Evolutionary conservation across 2,888 invertebrate species (phyloP), one percentile per base, ranked within the genome.

Genomic region (Zootermopsis nevadensis): DNA sequence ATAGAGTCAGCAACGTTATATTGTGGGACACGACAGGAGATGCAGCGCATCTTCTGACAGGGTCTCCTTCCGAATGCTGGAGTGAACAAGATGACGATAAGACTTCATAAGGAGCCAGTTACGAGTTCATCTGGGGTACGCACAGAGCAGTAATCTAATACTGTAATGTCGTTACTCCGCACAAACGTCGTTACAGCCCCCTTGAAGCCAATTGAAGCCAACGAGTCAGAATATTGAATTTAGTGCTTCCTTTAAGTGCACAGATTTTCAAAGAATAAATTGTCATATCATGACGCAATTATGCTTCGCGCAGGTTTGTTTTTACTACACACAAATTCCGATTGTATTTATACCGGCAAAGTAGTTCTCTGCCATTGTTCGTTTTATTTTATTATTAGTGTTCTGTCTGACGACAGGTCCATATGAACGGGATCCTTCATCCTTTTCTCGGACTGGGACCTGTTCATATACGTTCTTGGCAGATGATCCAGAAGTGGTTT

Each of bases 91-190:
- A 79, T 35, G 79, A 35, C 53, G 79, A 24, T 77, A 77, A 30
- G 33, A 35, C 79, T 60, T 66, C 79, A 66, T 79, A 79, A 79
- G 79, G 79, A 79, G 55, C 72, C 8, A 15, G 72, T 72, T 33
- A 67, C 27, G 67, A 69, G 33, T 69, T 69, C 69, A 69, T 53
- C 55, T 31, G 66, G 66, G 30, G 60, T 35, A 66, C 60, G 66
- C 42, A 42, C 27, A 42, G 76, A 42, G 48, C 38, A 24, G 42
- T 79, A 79, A 79, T 55, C 77, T 79, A 79, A 79, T 79, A 79
- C 22, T 79, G 79, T 79, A 79, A 79, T 79, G 79, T 66, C 66
- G 60, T 79, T 79, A 79, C n/a, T 66, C n/a, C 33, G 35, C 33
- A 79, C 79, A 79, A 79, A 79, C 66, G 79, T 66, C 24, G 66